phyloP scores from a whole-genome alignment of 2,888 invertebrate species.

The Thysanoteuthis rhombus region DNA sequence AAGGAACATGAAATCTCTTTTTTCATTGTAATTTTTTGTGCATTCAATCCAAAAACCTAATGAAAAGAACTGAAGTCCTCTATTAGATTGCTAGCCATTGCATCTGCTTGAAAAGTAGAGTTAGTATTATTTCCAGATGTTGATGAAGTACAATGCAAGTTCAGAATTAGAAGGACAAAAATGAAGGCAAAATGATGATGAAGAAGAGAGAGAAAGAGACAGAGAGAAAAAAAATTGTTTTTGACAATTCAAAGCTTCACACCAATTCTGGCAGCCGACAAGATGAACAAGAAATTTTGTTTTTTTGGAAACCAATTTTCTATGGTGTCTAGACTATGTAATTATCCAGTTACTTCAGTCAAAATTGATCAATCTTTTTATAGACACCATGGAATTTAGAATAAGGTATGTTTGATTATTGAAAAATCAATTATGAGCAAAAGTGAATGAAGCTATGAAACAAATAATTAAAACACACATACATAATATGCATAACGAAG shows the following conservation, averaged over 20 bases:
- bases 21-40: neutral
- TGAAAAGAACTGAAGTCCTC: neutral
- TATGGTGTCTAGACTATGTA: neutral
- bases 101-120: neutral
- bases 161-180: neutral
- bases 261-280: neutral
- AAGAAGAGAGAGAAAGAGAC: neutral
- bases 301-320: constrained; percentile 12
- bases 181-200: neutral
- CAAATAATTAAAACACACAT: neutral
- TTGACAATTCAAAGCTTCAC: constrained; percentile 12
- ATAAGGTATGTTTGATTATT: neutral
- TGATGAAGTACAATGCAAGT: neutral
- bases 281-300: constrained; percentile 12
- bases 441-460: neutral
- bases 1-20: neutral
- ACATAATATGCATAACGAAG: no score
- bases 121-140: neutral
- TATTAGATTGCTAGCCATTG: neutral
- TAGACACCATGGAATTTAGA: neutral
- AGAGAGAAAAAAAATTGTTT: neutral
- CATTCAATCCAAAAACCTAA: neutral
- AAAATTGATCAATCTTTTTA: neutral
- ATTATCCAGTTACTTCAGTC: neutral
- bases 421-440: neutral